Evolutionary conservation across 1,140 invertebrate genomes (phyloP), one percentile per base, ranked within the genome.

Genomic region (Tetragnatha versicolor): DNA sequence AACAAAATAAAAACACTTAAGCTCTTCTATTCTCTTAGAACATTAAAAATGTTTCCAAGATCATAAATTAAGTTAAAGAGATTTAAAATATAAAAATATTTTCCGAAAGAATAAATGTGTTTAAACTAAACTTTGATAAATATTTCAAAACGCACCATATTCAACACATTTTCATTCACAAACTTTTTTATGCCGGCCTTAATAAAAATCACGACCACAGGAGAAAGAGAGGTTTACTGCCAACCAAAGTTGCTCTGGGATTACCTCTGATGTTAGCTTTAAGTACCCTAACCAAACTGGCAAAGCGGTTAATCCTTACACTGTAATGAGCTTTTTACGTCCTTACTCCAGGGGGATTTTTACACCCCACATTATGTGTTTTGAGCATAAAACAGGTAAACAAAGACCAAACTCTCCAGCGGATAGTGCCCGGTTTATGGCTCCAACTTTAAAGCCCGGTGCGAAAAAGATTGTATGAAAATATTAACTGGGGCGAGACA

Each of bases 381-480:
- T 58, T 58, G 55, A 35, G 55, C 55, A 58, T 58, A 58, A 58
- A 58, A 35, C 20, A 58, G 55, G 29, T 58, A 58, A 58, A 58
- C 55, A 58, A 58, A 31, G 20, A n/a, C 20, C 5, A 20, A 58
- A 58, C 35, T 31, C 55, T 58, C 55, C 7, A 7, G 55, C 3
- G 55, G n/a, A 31, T 58, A 27, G 29, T 58, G 55, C 35, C 35
- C 35, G 35, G 6, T 58, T 58, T 58, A 58, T 58, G 55, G 29
- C 5, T 33, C 55, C 35, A 31, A 58, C 55, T 58, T 58, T 58
- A 58, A 58, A 33, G 17, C 29, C 20, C 17, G 55, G 31, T 22
- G 12, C 35, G 20, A 58, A 33, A 31, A 31, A 33, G 55, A 58
- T 33, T 58, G 35, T 58, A n/a, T n/a, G 22, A 58, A 58, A 58